These are phyloP conservation scores for Notodonta ziczac DNA, from an alignment of 2,888 invertebrate species.

Conservation along the genomic window DNA sequence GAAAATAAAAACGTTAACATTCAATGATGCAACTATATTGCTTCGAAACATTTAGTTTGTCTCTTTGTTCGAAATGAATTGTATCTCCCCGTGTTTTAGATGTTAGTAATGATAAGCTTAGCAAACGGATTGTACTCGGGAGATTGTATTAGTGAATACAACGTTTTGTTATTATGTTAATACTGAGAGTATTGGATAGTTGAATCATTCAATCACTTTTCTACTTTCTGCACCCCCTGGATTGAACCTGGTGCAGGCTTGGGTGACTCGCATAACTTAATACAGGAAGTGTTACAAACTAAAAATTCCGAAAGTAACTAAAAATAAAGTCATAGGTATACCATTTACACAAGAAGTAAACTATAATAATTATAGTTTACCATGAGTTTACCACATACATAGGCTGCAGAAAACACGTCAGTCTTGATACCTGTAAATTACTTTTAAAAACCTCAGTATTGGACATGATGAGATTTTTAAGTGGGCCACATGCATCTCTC, in stretches of 20 bases:
- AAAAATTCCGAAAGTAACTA: conserved; percentile 56
- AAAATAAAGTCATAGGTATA: background rate
- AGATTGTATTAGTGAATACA: conserved; percentile 43
- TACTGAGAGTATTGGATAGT: conserved; percentile 54
- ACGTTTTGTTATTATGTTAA: conserved; percentile 32
- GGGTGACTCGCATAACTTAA: conserved; percentile 53
- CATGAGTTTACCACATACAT: background rate
- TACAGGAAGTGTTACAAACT: conserved; percentile 50
- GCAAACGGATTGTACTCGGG: conserved; percentile 31
- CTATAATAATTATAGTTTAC: background rate
- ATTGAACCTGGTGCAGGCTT: conserved; percentile 72
- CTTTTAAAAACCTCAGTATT: no score
- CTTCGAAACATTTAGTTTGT: conserved; percentile 57
- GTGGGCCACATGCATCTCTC: no score
- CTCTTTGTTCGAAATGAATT: conserved; percentile 36
- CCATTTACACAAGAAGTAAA: background rate
- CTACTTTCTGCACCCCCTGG: conserved; percentile 77
- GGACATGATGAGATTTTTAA: no score
- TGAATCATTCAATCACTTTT: conserved; percentile 79
- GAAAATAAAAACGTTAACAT: conserved; percentile 79
- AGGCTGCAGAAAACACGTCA: background rate
- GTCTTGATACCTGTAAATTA: background rate
- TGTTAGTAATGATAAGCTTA: conserved; percentile 35
- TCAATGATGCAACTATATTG: conserved; percentile 82
- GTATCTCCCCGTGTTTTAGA: conserved; percentile 36